Evolutionary conservation across 2,113 vertebrate genomes (phyloP).

Genomic region (Ptychochromis oligacanthus): DNA sequence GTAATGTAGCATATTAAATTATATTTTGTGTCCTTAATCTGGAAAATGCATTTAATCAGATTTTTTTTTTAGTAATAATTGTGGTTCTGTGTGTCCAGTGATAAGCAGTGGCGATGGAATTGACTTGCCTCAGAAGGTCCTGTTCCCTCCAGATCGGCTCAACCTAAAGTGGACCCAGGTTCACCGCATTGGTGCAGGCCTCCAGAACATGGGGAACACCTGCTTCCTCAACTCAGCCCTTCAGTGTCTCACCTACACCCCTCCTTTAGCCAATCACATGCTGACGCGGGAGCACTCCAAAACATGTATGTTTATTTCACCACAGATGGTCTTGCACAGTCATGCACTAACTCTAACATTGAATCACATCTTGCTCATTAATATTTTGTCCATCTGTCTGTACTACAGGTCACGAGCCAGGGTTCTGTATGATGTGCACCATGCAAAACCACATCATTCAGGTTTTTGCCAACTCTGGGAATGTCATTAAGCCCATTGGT

Average conservation of each 20-base stretch:
- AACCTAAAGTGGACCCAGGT: slow-evolving; percentile 91
- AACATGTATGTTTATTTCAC: slow-evolving; percentile 83
- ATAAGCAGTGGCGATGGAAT: slow-evolving; percentile 88
- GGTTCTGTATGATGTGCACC: slow-evolving; percentile 98
- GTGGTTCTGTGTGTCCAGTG: slow-evolving; percentile 61
- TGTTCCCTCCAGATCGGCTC: slow-evolving; percentile 93
- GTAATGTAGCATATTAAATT: not conserved
- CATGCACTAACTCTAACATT: not conserved
- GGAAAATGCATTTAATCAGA: not conserved
- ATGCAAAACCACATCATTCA: slow-evolving; percentile 95
- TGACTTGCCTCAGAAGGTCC: slow-evolving; percentile 89
- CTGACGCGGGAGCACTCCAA: slow-evolving; percentile 94
- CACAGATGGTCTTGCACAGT: not conserved
- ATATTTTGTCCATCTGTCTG: slow-evolving; percentile 8
- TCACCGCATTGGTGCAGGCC: slow-evolving; percentile 92
- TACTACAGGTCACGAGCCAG: slow-evolving; percentile 86
- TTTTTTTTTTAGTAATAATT: slow-evolving; percentile 18
- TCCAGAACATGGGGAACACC: slow-evolving; percentile 95
- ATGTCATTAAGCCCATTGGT: slow-evolving; percentile 91
- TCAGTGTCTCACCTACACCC: slow-evolving; percentile 95
- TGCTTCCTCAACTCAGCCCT: slow-evolving; percentile 95
- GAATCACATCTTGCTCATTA: not conserved
- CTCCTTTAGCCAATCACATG: slow-evolving; percentile 95
- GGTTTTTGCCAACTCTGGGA: slow-evolving; percentile 90
- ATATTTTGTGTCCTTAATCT: not conserved